These are phyloP conservation scores for Cyclina sinensis DNA, from an alignment of 1,140 invertebrate genomes.

Conservation along the genomic window DNA sequence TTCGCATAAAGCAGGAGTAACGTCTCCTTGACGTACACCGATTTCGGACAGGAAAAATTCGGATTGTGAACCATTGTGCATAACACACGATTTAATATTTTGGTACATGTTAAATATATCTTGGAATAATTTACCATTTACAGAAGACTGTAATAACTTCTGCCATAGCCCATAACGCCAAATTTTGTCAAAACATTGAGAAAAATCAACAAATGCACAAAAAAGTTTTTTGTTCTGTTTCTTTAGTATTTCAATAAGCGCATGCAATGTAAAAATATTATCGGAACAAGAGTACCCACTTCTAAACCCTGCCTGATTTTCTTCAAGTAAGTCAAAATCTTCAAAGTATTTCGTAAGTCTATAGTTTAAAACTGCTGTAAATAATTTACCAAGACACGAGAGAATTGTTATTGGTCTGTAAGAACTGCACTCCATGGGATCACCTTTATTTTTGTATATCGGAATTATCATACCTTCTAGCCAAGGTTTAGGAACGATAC, in stretches of 20 bases:
- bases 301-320: too few relatives aligned
- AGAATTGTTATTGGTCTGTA: constrained; percentile 20
- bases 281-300: not conserved
- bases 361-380: not conserved
- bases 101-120: constrained; percentile 65
- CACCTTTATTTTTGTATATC: constrained; percentile 43
- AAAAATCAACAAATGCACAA: constrained; percentile 65
- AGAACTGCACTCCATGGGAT: not conserved
- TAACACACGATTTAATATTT: constrained; percentile 58
- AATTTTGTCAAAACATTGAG: constrained; percentile 61
- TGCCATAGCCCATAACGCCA: constrained; percentile 50
- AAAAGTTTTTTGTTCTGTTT: constrained; percentile 56
- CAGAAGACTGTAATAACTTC: constrained; percentile 37
- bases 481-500: constrained; percentile 12
- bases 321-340: not conserved
- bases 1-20: constrained; percentile 51
- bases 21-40: constrained; percentile 60
- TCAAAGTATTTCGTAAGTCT: not conserved
- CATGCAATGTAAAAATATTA: constrained; percentile 24
- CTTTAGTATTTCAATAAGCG: constrained; percentile 33
- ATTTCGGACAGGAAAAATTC: constrained; percentile 11
- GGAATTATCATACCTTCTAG: constrained; percentile 28
- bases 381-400: not conserved
- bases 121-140: constrained; percentile 63
- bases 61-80: constrained; percentile 27